Evolutionary conservation across 2,797 vertebrate genomes (phyloP), one percentile per base, ranked within the genome.

Genomic region (Acanthopagrus latus): DNA sequence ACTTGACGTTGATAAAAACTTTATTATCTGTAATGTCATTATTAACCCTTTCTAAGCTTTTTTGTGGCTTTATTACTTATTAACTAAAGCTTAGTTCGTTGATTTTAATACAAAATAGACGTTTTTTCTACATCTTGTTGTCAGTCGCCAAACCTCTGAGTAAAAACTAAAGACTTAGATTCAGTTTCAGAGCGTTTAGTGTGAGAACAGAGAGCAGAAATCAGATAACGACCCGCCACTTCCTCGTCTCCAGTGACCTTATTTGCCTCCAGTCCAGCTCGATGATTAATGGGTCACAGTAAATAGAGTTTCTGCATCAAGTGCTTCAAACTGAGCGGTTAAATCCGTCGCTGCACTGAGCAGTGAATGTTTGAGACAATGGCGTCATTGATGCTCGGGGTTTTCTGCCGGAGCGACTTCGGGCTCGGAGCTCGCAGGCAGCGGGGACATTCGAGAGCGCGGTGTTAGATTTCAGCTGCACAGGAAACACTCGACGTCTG

Each of bases 381-480:
- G 82, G 12, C 1, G 64, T 48, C 89, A 63, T 88, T 90, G 86
- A 85, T 65, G 78, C 69, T 51, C 10, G 1, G 46, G 43, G 50
- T 5, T 59, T 38, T 55, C 55, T 29, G 51, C 67, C 4, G 9
- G 55, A 14, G 62, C 5, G 56, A 17, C 27, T 47, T 20, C 25
- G 46, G 48, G 25, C 27, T n/a, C 13, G n/a, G 67, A 70, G 9
- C 11, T 88, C 52, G 12, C 81, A 16, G 79, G 60, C 66, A 44
- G 68, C 25, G 10, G 56, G 52, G 88, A 89, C 88, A 93, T 92
- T 86, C 55, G 76, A 92, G 88, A 89, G 59, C 10, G 17, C 3
- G 50, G 88, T 85, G 88, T 91, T 84, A 74, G 58, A 52, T 92
- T 88, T 85, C 89, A 70, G 77, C 64, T 18, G 43, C n/a, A 7